Base-by-base conservation (phyloP, 2,113 vertebrate species). In the Chroicocephalus ridibundus region DNA sequence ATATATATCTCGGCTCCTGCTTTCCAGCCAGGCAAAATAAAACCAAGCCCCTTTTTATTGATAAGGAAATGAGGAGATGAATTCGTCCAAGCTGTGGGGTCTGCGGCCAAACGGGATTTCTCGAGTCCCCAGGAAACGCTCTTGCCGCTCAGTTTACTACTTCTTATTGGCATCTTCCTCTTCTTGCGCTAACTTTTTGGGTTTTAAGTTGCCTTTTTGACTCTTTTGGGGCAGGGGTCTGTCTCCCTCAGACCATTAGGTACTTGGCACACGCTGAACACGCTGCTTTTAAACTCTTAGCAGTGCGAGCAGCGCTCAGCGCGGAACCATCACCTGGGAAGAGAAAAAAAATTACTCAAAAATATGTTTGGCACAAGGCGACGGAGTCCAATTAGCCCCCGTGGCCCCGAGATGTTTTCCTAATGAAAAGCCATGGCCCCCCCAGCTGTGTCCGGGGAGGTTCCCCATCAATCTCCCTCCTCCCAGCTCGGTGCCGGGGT, bases 401-500 rank as follows among this genome's bases (percentile, higher is more conserved):
- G 55, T 79, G 88, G 95, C 83, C 91, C 69, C 61, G 88, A 88
- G 87, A 82, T 95, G 86, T 96, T 97, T 96, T 90, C 90, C 75
- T 95, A 86, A 93, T 89, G 89, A 90, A 68, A 93, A 94, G 82
- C 70, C 79, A 49, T 54, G 2, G 22, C 25, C 31, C 70, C 70
- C 86, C 94, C 77, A 82, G 60, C 94, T 94, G 91, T 66, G 92
- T 44, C 87, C 52, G 2, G 91, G 88, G 93, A 46, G 15, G 11
- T 80, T 74, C 91, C 47, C 89, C 70, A 36, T 57, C 31, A 4
- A 38, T 24, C 69, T 69, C 27, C 71, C 69, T 69, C 27, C 71
- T 51, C 92, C 51, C 86, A 88, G 71, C 88, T 86, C 22, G 11
- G 13, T 54, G 25, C 20, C 11, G 47, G 5, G 10, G 31, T 61